phyloP scores from a whole-genome alignment of 2,888 invertebrate species.

The Platerodrilus igneus region DNA sequence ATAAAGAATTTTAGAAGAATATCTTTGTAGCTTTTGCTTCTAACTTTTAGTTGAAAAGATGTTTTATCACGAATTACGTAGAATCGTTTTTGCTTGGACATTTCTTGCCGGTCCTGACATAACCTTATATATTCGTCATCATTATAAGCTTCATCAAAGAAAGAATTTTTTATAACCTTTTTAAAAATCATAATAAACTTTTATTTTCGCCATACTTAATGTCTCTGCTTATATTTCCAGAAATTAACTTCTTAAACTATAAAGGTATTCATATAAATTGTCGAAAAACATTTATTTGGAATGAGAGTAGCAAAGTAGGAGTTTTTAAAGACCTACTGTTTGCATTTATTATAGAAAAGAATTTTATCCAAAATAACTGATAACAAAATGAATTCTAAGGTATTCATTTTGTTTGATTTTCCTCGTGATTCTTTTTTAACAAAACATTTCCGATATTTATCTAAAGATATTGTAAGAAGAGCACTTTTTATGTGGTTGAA shows the following conservation, averaged over 20 bases:
- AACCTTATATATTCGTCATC: constrained; percentile 1
- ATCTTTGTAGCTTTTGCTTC: not conserved
- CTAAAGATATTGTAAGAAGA: not conserved
- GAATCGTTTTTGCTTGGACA: not conserved
- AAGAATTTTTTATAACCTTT: not conserved
- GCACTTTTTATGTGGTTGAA: constrained; percentile 8
- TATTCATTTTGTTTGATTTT: constrained; percentile 1
- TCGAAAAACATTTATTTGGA: not conserved
- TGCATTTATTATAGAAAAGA: not conserved
- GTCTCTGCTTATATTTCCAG: not conserved
- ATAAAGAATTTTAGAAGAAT: not conserved
- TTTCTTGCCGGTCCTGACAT: not conserved
- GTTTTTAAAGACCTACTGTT: not conserved
- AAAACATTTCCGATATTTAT: not conserved
- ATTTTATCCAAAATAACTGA: constrained; percentile 2
- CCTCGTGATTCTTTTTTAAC: constrained; percentile 1
- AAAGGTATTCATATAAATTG: not conserved
- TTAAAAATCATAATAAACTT: not conserved
- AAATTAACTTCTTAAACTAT: constrained; percentile 2
- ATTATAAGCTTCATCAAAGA: constrained; percentile 1
- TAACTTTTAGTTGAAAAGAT: not conserved
- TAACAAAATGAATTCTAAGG: constrained; percentile 1
- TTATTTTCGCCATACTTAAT: not conserved
- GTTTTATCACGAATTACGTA: not conserved
- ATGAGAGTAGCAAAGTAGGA: not conserved